phyloP scores from a whole-genome alignment of 2,888 invertebrate genomes.

The Desoria tigrina region DNA sequence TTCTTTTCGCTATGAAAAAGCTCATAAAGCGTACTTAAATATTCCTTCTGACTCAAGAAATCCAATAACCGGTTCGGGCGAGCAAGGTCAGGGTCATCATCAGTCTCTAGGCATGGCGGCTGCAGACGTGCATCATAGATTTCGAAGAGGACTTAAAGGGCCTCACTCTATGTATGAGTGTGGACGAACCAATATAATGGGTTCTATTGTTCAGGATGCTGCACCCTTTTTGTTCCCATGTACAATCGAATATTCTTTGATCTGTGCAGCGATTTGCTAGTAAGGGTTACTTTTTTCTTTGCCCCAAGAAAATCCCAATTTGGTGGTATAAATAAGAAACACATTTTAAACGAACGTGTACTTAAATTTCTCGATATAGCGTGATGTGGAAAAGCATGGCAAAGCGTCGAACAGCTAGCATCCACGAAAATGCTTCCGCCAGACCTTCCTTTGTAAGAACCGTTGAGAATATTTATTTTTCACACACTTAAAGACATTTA shows the following conservation, averaged over 20 bases:
- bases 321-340: not conserved
- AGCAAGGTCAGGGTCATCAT: not conserved
- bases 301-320: slow-evolving; percentile 29
- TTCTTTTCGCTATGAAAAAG: slow-evolving; percentile 26
- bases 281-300: too few species aligned
- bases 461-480: too few species aligned
- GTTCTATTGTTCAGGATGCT: slow-evolving; percentile 66
- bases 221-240: slow-evolving; percentile 86
- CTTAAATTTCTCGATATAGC: too few species aligned
- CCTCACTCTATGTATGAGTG: slow-evolving; percentile 55
- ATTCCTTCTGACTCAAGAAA: slow-evolving; percentile 1
- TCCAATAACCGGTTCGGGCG: not conserved
- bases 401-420: slow-evolving; percentile 32
- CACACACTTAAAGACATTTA: too few species aligned
- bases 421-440: not conserved
- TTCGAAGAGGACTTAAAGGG: slow-evolving; percentile 40
- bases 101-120: not conserved
- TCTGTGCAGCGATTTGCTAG: slow-evolving; percentile 85
- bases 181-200: slow-evolving; percentile 61
- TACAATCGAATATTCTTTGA: slow-evolving; percentile 85
- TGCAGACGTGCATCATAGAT: slow-evolving; percentile 20
- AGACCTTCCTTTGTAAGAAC: too few species aligned
- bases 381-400: slow-evolving; percentile 47
- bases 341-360: not conserved
- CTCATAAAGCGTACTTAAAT: slow-evolving; percentile 25